These are phyloP conservation scores for Pogonus chalceus DNA, from an alignment of 1,140 invertebrate species.

Conservation along the genomic window DNA sequence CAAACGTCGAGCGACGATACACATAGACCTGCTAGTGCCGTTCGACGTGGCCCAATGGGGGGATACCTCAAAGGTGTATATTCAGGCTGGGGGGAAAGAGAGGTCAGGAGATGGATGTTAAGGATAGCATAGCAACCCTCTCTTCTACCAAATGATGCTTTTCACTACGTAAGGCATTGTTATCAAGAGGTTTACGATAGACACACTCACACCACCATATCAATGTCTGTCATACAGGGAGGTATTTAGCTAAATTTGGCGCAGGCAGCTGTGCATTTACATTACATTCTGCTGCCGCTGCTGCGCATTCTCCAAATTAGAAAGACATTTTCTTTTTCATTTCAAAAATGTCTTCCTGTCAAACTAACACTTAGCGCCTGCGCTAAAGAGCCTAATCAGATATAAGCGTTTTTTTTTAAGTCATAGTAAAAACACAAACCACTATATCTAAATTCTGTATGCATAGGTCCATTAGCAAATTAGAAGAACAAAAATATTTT, in stretches of 20 bases:
- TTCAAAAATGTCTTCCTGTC: neutral
- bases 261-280: neutral
- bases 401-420: constrained; percentile 1
- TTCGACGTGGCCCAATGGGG: neutral
- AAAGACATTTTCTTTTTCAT: too few relatives aligned
- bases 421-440: constrained; percentile 4
- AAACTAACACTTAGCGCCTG: constrained; percentile 1
- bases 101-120: neutral
- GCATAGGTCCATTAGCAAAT: neutral
- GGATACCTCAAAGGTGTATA: too few relatives aligned
- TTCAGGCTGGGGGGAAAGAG: neutral
- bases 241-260: constrained; percentile 1
- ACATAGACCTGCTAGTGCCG: constrained; percentile 6
- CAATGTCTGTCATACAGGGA: neutral
- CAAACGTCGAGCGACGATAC: neutral
- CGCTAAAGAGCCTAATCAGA: constrained; percentile 4
- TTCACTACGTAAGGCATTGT: constrained; percentile 6
- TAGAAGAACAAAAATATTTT: neutral
- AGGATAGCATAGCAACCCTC: neutral
- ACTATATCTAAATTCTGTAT: neutral
- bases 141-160: constrained; percentile 6
- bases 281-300: neutral
- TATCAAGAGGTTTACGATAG: constrained; percentile 5
- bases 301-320: too few relatives aligned
- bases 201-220: neutral